These are phyloP conservation scores for Netelia inedita DNA, from an alignment of 2,888 invertebrate genomes.

Conservation along the genomic window DNA sequence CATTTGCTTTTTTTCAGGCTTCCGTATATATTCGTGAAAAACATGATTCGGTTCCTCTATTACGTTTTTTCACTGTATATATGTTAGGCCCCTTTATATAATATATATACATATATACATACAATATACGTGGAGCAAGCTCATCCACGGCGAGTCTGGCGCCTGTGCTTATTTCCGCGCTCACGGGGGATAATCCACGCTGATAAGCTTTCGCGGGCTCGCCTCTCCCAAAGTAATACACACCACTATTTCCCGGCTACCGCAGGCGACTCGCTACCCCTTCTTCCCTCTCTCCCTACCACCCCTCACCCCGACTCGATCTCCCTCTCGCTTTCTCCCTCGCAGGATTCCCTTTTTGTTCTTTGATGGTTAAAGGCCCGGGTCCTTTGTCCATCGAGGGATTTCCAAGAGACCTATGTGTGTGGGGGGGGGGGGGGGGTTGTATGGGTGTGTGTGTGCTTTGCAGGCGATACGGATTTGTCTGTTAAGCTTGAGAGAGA, in stretches of 20 bases:
- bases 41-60: slow-evolving; percentile 50
- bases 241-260: slow-evolving; percentile 11
- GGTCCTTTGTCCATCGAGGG: slow-evolving; percentile 45
- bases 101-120: slow-evolving; percentile 6
- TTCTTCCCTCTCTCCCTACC: not conserved
- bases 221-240: slow-evolving; percentile 39
- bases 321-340: not conserved
- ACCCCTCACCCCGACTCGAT: not conserved
- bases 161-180: slow-evolving; percentile 56
- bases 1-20: not conserved
- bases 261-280: not conserved
- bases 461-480: slow-evolving; percentile 17
- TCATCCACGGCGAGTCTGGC: slow-evolving; percentile 10
- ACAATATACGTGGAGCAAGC: slow-evolving; percentile 6
- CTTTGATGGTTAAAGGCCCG: slow-evolving; percentile 6
- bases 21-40: slow-evolving; percentile 37
- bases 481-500: slow-evolving; percentile 4
- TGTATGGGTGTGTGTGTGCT: slow-evolving; percentile 2
- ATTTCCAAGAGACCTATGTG: slow-evolving; percentile 16
- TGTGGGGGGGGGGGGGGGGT: too few relatives aligned
- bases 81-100: not conserved
- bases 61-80: slow-evolving; percentile 6
- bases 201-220: slow-evolving; percentile 63
- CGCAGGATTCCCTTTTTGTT: slow-evolving; percentile 54
- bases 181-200: slow-evolving; percentile 61